Evolutionary conservation across 2,113 vertebrate genomes (phyloP), one percentile per base, ranked within the genome.

Genomic region (Herpetotheres cachinnans): DNA sequence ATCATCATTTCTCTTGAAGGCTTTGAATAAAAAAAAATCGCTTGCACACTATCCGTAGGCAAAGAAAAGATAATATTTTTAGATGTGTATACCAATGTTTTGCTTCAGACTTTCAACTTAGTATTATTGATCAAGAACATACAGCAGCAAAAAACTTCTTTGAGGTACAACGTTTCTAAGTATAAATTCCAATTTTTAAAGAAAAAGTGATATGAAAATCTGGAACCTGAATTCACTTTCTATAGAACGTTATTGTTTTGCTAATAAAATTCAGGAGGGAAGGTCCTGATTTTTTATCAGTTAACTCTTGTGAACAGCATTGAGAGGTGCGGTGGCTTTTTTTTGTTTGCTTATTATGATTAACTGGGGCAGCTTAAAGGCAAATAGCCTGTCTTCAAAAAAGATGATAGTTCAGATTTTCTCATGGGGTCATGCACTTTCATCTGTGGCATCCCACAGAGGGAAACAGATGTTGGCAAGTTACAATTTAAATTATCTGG

Each of bases 1-100:
- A 98, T 97, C 93, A 97, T 97, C 32, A 89, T 98, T 98, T 97
- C 82, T 98, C 91, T 96, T 96, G 91, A 97, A 98, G 86, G 81
- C 80, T 98, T 92, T 96, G 88, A 97, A 97, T 96, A 95, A 97
- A 93, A 93, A 97, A 72, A 95, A 88, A 80, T 85, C 40, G 50
- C 88, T 97, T 98, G 89, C 49, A 90, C 29, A 40, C 56, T 97
- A 82, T 96, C 90, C 36, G 4, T 90, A 89, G 92, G 93, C 95
- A 97, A 98, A 91, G 81, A 91, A 98, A 98, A 86, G 30, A 84
- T 91, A 80, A 78, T 36, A 61, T 96, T 97, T 97, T 95, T 82
- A 88, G 69, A 95, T 88, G 74, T 93, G n/a, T 92, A 69, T 94
- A 96, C 52, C 71, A 96, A 74, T 86, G 59, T 95, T 98, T 97